Conservation (phyloP, 2,888 invertebrate genomes). For the Brenthis ino region DNA sequence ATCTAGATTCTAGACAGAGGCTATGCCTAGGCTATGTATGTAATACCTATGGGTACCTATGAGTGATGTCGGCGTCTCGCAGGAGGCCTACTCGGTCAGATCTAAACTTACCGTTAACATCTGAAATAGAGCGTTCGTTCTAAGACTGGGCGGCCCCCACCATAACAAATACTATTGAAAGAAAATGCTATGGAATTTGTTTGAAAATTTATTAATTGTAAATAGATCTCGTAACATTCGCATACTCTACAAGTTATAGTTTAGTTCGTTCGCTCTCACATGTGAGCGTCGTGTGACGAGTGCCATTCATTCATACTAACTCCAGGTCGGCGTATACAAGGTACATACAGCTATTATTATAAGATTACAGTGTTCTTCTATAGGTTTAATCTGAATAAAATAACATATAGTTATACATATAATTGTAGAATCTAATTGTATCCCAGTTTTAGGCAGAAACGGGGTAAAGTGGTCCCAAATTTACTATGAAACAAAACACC, state of each 20-base stretch:
- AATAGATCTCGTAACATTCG: conserved; percentile 72
- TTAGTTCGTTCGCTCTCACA: conserved; percentile 38
- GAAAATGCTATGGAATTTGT: conserved; percentile 76
- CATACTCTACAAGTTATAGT: conserved; percentile 58
- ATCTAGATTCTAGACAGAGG: conserved; percentile 15
- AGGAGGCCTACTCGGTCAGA: conserved; percentile 63
- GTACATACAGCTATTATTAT: conserved; percentile 33
- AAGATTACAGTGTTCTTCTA: conserved; percentile 36
- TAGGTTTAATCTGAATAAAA: conserved; percentile 40
- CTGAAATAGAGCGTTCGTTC: conserved; percentile 78
- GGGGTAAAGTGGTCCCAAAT: conserved; percentile 78
- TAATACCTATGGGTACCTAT: conserved; percentile 18
- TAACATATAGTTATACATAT: conserved; percentile 44
- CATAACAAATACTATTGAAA: conserved; percentile 64
- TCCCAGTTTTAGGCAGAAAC: conserved; percentile 53
- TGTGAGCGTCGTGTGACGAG: conserved; percentile 58
- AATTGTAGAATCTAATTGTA: conserved; percentile 50
- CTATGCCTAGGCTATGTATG: conserved; percentile 6
- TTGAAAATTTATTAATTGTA: conserved; percentile 75
- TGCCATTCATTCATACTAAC: conserved; percentile 65
- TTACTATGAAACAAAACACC: conserved; percentile 77
- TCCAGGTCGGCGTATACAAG: conserved; percentile 56
- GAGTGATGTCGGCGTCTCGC: conserved; percentile 37
- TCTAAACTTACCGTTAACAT: conserved; percentile 82
- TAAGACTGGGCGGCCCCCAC: conserved; percentile 74